Base-by-base conservation (phyloP, 1,140 invertebrate species). In the Polypedilum pembai region DNA sequence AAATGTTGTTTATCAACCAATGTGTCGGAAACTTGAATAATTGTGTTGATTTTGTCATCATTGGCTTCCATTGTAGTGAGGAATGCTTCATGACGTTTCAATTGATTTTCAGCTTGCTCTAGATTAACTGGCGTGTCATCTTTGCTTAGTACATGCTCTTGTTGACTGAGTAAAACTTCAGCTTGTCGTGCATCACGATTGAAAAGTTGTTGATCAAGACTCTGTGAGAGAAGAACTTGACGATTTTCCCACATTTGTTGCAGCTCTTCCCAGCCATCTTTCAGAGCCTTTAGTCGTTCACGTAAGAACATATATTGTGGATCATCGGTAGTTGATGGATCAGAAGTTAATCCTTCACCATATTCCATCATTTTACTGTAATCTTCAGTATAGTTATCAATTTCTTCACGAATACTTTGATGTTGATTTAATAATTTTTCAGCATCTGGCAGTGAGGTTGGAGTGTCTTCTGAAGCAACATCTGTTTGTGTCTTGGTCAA, bases 171-270 rank as follows among this genome's bases (percentile, higher is more conserved):
- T 76, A 99, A 85, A 74, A 99, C 96, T 84, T 99, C 98, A 8
- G 95, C 96, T 85, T 99, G 98, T 75, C 95, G 90, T 12, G 96
- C 96, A 84, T 99, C 97, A 24, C 96, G 88, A 83, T 98, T 90
- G 85, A 99, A 94, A 82, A 98, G 91, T 85, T 99, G 94, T 77
- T 95, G 85, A 82, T 95, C 94, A 76, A 99, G 87, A 78, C 93
- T 96, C 84, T 99, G 95, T 0, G 95, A 94, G 1, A 99, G 84
- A 56, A 98, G 83, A 76, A 96, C 91, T 83, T 99, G 96, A 73
- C 97, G 84, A 84, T 99, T 99, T 80, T 98, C 96, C 97, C 97
- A 99, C 98, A 99, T 99, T 84, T 99, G 94, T 78, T 98, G 92
- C 73, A 99, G 84, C 80, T 99, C 98, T 76, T 96, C 94, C 98